Evolutionary conservation across 2,113 vertebrate genomes (phyloP), one percentile per base, ranked within the genome.

Genomic region (Pipra filicauda): DNA sequence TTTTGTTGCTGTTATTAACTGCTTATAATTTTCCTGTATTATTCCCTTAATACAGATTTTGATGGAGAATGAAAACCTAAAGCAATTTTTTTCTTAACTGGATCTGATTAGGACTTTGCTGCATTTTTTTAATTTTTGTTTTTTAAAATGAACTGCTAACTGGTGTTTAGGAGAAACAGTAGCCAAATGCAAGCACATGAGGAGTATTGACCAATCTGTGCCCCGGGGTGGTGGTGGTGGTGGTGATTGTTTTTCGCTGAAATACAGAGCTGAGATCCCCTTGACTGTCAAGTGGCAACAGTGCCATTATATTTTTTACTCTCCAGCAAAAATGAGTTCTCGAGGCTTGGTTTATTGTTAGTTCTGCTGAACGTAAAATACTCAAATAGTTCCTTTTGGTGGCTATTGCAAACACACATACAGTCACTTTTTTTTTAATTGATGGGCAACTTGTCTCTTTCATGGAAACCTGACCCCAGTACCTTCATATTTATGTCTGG

Each of bases 361-460:
- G 12, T 75, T 86, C 14, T 48, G 33, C 41, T 76, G 49, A 35
- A 23, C 14, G 5, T 33, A 44, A 76, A 84, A 49, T 37, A 21
- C 30, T 70, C 23, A 6, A 20, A 2, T 18, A 0, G 0, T 62
- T 73, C 1, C 0, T 6, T 85, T 87, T 33, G 71, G 33, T 85
- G 44, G 28, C 55, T 64, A 1, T 30, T 64, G 39, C 26, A 37
- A 51, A 54, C 22, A 48, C 37, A 12, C 12, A 26, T 10, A 8
- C 2, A 20, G 17, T 27, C 0, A 2, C n/a, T 69, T 69, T 59
- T 44, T 51, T 51, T 51, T 51, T 51, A 51, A 33, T 18, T 19
- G 14, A 15, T 65, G 57, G 30, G 28, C 35, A 27, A 3, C 21
- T 71, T 1, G 0, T 44, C 49, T 54, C 17, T 37, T 74, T 79